Evolutionary conservation across 2,888 invertebrate genomes (phyloP), one percentile per base, ranked within the genome.

Genomic region (Eilema caniola): DNA sequence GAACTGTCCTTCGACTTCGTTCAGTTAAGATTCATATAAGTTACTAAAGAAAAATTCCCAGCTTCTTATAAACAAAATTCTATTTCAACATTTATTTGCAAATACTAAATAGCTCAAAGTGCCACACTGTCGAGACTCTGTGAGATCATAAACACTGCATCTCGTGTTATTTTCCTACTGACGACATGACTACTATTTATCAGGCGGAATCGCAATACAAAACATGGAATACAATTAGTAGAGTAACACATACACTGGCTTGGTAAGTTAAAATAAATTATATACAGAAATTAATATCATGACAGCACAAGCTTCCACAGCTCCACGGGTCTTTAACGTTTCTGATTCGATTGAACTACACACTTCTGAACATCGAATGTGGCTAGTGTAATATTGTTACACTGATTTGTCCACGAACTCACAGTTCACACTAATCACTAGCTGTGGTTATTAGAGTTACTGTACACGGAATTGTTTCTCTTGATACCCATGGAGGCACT

Each of bases 401-500:
- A 80, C 72, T 74, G 74, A 76, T 84, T 78, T 77, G 85, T 87
- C 82, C 84, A 77, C 80, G 77, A 76, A 78, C 77, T 75, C 72
- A 71, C 80, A 79, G 80, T 74, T 75, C 72, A 71, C 80, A 79
- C 80, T 73, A 71, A 78, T 74, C 91, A 94, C 91, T 95, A 95
- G 91, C 95, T 94, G 76, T 93, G 93, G 80, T 88, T 92, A 75
- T 88, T 92, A 66, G 90, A 82, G 68, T 89, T 89, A 81, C 86
- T 90, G 78, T 93, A 93, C 77, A 91, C 78, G 66, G 90, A 83
- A 82, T 92, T 93, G 66, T 91, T 88, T 76, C 88, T 87, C 81
- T 92, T 93, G 79, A 92, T 85, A 77, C 83, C 90, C 75, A 91
- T 87, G 12, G 93, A 92, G 81, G 93, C 92, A 89, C 94, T 94